Evolutionary conservation across 2,113 vertebrate species (phyloP), one percentile per base, ranked within the genome.

Genomic region (Lasiurus cinereus): DNA sequence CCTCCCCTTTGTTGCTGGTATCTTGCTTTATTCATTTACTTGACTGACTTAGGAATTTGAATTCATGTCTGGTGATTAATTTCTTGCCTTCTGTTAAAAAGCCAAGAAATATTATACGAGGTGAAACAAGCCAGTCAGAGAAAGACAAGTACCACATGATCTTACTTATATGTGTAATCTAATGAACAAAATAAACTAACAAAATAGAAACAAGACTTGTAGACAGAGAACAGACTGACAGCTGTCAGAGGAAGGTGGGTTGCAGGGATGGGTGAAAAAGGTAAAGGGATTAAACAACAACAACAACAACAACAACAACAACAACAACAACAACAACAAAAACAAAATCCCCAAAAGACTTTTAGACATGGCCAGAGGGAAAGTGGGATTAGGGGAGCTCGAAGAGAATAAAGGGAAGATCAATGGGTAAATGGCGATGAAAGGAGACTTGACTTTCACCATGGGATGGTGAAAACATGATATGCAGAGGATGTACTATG

Each of bases 81-180:
- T 91, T 93, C 73, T 83, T 91, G 6, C 66, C 33, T 80, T 87
- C 64, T 5, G 5, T 76, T 50, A 59, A 79, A 64, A 85, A 73
- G 70, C 5, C 52, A 77, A 77, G 24, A 48, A 76, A 76, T 10
- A 48, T 48, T 76, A 76, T n/a, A 6, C 1, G 31, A 77, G n/a
- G 8, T 77, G 48, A 77, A 77, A 52, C 31, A 77, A 77, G 46
- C 46, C 27, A 77, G 74, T n/a, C 29, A 52, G 74, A 77, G 74
- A 77, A 52, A 77, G 8, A 21, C 74, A 52, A 77, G 74, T 52
- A 50, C 29, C 74, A 77, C 7, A 52, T 52, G 29, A 77, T 52
- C 31, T 77, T 16, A n/a, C 48, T 52, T 9, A n/a, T 50, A 77
- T n/a, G 48, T 52, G 46, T 18, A 77, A 77, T 3, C 46, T 52